Base-by-base conservation (phyloP, 2,797 vertebrate species). In the Leuciscus waleckii region DNA sequence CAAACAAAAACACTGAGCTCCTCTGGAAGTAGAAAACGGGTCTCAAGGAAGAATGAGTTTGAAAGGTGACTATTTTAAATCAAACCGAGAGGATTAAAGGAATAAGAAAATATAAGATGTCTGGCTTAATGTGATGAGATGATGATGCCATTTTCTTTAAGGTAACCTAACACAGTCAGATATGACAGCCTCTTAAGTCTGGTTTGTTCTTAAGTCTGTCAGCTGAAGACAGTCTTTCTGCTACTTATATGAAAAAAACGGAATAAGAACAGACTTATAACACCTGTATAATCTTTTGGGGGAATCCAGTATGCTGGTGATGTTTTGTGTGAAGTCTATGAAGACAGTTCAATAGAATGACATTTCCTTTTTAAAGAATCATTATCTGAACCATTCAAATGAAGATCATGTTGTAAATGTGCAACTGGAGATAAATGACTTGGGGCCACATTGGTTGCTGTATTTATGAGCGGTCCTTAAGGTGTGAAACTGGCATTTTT, bases 1-100 rank as follows among this genome's bases (percentile, higher is more conserved):
- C 90, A 91, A 92, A 91, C 90, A 91, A 92, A 87, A 84, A 65
- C 56, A 78, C 79, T 65, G 73, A 77, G 43, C 80, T 85, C 77
- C n/a, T 78, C 43, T 83, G 69, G 74, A 83, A 87, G 88, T 71
- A 75, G 73, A 83, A 65, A 37, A 88, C 81, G 3, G 1, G 58
- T 61, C 14, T 86, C 81, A 85, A 67, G 79, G 74, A 89, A 85
- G 63, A 46, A 67, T 17, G 23, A 63, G 32, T 54, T 9, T 63
- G 58, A 63, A 58, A 82, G 69, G 85, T 51, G 88, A 89, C 4
- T 76, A 19, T 58, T 75, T 67, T 58, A 77, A 81, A 70, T 19
- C 56, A 80, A 89, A 69, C 75, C 35, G 74, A 85, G 90, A 85
- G 70, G 89, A 65, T 81, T 79, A n/a, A 82, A 69, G 26, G 26